Evolutionary conservation across 1,140 invertebrate genomes (phyloP), one percentile per base, ranked within the genome.

Genomic region (Drosophila equinoxialis): DNA sequence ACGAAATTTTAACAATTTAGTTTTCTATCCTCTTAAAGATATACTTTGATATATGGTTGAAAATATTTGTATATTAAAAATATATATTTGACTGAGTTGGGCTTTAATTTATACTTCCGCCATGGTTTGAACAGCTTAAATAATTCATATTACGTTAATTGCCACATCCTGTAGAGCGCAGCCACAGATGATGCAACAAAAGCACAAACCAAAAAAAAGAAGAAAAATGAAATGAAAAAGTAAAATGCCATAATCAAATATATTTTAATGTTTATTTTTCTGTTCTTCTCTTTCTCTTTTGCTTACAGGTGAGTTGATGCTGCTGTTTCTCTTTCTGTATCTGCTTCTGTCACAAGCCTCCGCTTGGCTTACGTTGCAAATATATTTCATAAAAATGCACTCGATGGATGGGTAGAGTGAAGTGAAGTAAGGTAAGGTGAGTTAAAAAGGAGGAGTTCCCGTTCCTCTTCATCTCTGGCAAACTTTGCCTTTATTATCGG

Each of bases 241-340:
- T 2, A 51, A 20, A 80, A 89, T 71, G 69, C 72, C 83, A 83
- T 87, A 83, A 87, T 89, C 83, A 87, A 87, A 86, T 86, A 87
- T 83, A 80, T 89, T 87, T 68, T 87, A 87, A 87, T 87, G 83
- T 83, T 87, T 87, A 58, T 87, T 89, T 79, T 77, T 77, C 68
- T 74, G n/a, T 5, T 72, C 68, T 71, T 55, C 68, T 65, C 65
- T 68, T 67, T 62, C 72, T 60, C 69, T 63, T 67, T 68, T 84
- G 73, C 79, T 87, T 87, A 58, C 83, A 89, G 83, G 84, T 86
- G 72, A 86, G 83, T 86, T 71, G 68, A 51, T 68, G 23, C 59
- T 20, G 17, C 58, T 61, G 33, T 42, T 51, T 51, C 45, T 51
- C 17, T 51, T 23, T 51, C 45, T 23, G 45, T 51, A 23, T 51